Base-by-base conservation (phyloP, 1,140 invertebrate species). In the Drosophila pruinosa region DNA sequence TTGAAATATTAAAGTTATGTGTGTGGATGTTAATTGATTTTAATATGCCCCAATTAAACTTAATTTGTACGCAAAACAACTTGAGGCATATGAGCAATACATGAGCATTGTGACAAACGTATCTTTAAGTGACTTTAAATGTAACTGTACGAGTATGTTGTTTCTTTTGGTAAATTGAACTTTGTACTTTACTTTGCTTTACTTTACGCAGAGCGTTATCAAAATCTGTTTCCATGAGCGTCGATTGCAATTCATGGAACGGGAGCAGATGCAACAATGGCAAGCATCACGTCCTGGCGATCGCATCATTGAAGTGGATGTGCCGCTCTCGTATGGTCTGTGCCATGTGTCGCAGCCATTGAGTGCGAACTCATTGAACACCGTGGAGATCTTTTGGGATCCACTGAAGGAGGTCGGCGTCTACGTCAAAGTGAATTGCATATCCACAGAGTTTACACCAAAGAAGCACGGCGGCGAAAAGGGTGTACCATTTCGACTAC, bases 401-500 rank as follows among this genome's bases (percentile, higher is more conserved):
- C 97, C 98, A 0, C 96, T 97, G 1, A 99, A 99, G 90, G 98
- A 99, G 93, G 97, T 98, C 71, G 97, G 97, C 17, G 95, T 97
- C 64, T 98, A 97, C 85, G 95, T 98, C 67, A 97, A 97, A 93
- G 95, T 99, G 2, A 98, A 99, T 92, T 99, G 97, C 91, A 99
- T 99, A 64, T 98, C 97, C 68, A 99, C 98, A 2, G 98, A 99
- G 92, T 99, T 99, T 91, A 99, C 98, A 1, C 97, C 97, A 0
- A 99, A 99, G 90, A 99, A 99, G 91, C 98, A 99, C 92, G 98
- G 98, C 21, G 98, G 98, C 2, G 98, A 99, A 91, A 99, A 99
- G 91, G 98, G 98, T 4, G 98, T 99, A 7, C 98, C 98, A 21
- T 99, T 99, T 92, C 94, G 98, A 15, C 96, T 99, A 68, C 97